Base-by-base conservation (phyloP, 2,888 invertebrate species). In the Drosophila koepferae region DNA sequence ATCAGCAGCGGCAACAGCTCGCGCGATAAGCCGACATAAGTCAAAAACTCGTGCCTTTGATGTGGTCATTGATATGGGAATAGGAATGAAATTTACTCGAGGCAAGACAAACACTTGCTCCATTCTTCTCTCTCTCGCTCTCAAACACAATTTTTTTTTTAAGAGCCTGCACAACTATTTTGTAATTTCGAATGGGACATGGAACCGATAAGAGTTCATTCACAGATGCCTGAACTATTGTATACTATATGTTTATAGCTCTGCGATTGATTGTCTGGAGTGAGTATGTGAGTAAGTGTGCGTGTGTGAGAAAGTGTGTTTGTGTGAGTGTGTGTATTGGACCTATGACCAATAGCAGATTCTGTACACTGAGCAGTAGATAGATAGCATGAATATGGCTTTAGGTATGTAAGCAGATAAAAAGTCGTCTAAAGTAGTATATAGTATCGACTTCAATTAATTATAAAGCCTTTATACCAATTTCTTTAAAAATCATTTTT, bases 151-250 rank as follows among this genome's bases (percentile, higher is more conserved):
- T 9, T 9, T 10, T 59, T 16, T 5, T 40, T 2, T 18, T n/a
- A 46, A 10, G 20, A 38, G 43, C 14, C 48, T 18, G 58, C 62
- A 61, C 49, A 72, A 72, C 66, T 71, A 80, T 74, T 86, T 86
- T 74, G 78, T 80, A 84, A 82, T 82, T 79, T 73, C 65, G 48
- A 77, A 56, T 62, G 54, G 36, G 60, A 43, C 66, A 49, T 68
- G 41, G 38, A 23, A 20, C 60, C 81, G 86, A 85, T 86, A 86
- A 85, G 84, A 86, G 86, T 86, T 86, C 85, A 84, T 84, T 86
- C 86, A 85, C 85, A 86, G 85, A 86, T 72, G 61, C 71, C 49
- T 55, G 55, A 66, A 63, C 44, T 48, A 63, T 54, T 54, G 12
- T 43, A 14, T 46, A 46, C 31, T 44, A 18, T 68, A 8, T 60